phyloP scores from a whole-genome alignment of 2,797 vertebrate genomes.

The Paramormyrops hopkinsi region DNA sequence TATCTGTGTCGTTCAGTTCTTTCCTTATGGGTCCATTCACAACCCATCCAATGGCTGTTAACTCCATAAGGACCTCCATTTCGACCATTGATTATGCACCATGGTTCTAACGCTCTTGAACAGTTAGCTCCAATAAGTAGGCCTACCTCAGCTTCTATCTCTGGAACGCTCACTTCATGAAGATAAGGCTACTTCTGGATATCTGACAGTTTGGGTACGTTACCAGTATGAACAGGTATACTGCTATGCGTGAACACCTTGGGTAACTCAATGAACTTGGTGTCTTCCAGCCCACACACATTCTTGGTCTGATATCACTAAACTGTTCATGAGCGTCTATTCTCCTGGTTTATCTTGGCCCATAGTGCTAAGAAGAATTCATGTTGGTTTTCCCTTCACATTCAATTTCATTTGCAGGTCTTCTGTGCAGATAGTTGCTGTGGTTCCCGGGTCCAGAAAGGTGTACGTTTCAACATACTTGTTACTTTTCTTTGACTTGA shows the following conservation, averaged over 20 bases:
- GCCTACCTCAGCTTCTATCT: neutral
- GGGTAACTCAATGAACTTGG: neutral
- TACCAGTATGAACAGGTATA: neutral
- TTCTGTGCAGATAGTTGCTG: neutral
- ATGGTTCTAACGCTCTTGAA: neutral
- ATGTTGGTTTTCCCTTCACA: neutral
- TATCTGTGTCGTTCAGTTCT: neutral
- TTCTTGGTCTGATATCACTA: neutral
- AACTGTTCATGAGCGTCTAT: neutral
- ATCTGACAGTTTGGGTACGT: neutral
- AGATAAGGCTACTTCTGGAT: neutral
- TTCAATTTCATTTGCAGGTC: neutral
- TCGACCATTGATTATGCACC: neutral
- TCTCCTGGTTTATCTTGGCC: neutral
- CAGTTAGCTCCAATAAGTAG: neutral
- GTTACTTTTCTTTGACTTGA: neutral
- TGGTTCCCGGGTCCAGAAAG: neutral
- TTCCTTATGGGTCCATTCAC: neutral
- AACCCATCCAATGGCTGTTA: neutral
- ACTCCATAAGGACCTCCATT: neutral
- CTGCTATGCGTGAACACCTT: neutral
- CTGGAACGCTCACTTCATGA: neutral
- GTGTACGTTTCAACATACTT: neutral
- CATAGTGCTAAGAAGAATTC: neutral
- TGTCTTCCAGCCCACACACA: neutral